A percentile compares a stretch with the other conserved stretches of the same genome.
These are phyloP conservation scores for Lochmaea crataegi DNA, from an alignment of 2,888 invertebrate species.

Conservation along the genomic window DNA sequence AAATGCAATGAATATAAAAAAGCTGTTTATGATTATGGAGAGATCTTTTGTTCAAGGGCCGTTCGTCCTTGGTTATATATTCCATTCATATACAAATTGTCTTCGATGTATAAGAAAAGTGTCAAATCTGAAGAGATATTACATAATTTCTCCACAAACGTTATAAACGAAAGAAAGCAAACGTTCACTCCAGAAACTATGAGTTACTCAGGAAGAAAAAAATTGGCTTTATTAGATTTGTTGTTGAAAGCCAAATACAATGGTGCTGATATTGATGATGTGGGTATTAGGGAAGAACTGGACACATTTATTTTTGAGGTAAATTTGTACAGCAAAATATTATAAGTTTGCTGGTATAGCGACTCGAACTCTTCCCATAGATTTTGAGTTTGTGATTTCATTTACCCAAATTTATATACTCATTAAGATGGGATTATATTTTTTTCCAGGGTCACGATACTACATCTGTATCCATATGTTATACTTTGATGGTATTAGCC, in stretches of 20 bases:
- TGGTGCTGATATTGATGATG: slow-evolving; percentile 66
- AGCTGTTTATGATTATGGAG: slow-evolving; percentile 40
- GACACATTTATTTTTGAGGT: slow-evolving; percentile 73
- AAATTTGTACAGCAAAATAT: not conserved
- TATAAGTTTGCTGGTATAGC: no score
- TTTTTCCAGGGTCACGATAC: slow-evolving; percentile 73
- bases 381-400: no score
- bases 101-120: slow-evolving; percentile 20
- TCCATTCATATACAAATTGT: slow-evolving; percentile 14
- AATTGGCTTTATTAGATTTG: slow-evolving; percentile 71
- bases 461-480: slow-evolving; percentile 64
- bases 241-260: slow-evolving; percentile 67
- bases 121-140: slow-evolving; percentile 24
- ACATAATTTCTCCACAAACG: slow-evolving; percentile 40
- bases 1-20: slow-evolving; percentile 38
- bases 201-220: slow-evolving; percentile 38
- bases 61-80: slow-evolving; percentile 40
- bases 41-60: slow-evolving; percentile 26
- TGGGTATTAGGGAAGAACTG: slow-evolving; percentile 71
- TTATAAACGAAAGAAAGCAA: slow-evolving; percentile 41
- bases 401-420: no score
- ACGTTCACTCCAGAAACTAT: not conserved
- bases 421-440: not conserved
- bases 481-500: slow-evolving; percentile 44
- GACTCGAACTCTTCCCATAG: no score